phyloP scores from a whole-genome alignment of 2,113 vertebrate species.

The Smithornis capensis region DNA sequence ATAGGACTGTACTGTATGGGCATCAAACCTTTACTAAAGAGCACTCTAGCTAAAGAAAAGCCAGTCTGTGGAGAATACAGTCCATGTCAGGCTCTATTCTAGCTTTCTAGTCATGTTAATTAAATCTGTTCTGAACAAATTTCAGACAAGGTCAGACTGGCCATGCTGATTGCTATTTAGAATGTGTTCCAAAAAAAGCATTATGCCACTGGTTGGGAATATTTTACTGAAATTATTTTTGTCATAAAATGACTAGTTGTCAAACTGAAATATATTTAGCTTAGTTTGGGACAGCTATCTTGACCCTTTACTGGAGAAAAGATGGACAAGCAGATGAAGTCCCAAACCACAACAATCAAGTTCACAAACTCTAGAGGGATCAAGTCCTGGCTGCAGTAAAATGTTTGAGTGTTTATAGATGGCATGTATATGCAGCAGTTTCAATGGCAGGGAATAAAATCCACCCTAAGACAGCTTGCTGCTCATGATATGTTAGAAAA shows the following conservation, averaged over 20 bases:
- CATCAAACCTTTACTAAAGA: not conserved
- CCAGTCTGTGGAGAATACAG: not conserved
- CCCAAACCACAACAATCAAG: not conserved
- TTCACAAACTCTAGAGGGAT: not conserved
- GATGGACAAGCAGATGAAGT: not conserved
- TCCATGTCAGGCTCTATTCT: not conserved
- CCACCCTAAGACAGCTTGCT: not conserved
- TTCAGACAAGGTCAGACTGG: not conserved
- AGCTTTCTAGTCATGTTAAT: not conserved
- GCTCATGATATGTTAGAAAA: not conserved
- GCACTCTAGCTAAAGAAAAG: not conserved
- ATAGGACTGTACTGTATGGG: not conserved
- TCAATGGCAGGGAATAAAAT: not conserved
- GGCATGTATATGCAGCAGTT: not conserved
- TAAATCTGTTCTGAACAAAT: not conserved
- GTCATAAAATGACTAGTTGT: not conserved
- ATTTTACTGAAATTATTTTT: slow-evolving; percentile 7
- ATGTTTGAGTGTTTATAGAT: not conserved
- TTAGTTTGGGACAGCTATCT: not conserved
- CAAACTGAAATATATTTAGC: not conserved
- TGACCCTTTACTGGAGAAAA: not conserved
- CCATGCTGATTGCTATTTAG: not conserved
- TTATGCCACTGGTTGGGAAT: not conserved
- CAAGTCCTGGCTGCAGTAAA: not conserved
- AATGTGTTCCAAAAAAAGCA: slow-evolving; percentile 26